phyloP scores from a whole-genome alignment of 2,113 vertebrate genomes.

The Leucoraja erinaceus region DNA sequence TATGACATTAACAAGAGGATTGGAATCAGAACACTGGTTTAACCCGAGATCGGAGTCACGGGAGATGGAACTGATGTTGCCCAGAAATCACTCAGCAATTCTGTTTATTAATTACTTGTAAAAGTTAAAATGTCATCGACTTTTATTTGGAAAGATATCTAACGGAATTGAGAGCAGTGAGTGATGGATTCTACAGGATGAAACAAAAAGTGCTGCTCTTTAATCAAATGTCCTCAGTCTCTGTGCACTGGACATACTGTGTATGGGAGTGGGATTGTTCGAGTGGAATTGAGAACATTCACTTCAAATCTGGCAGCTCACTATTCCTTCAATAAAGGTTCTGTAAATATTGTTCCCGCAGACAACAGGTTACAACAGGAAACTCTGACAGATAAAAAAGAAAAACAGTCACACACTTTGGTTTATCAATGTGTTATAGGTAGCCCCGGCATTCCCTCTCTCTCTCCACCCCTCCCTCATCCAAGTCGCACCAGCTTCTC shows the following conservation, averaged over 20 bases:
- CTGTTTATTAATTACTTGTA: neutral
- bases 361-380: neutral
- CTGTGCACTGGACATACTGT: neutral
- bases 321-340: neutral
- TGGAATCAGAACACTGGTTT: neutral
- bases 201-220: neutral
- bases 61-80: neutral
- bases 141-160: neutral
- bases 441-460: neutral
- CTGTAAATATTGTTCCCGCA: neutral
- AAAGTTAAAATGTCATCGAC: neutral
- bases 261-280: neutral
- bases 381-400: neutral
- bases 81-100: neutral
- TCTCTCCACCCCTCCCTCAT: too few species aligned
- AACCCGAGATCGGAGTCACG: too few species aligned
- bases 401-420: neutral
- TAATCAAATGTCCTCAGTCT: neutral
- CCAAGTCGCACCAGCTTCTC: too few species aligned
- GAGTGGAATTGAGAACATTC: conserved; percentile 13
- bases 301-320: conserved; percentile 12
- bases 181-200: neutral
- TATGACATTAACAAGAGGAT: neutral
- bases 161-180: neutral
- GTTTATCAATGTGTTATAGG: neutral